Evolutionary conservation across 2,888 invertebrate genomes (phyloP), one percentile per base, ranked within the genome.

Genomic region (Lepidochrysops patricia): DNA sequence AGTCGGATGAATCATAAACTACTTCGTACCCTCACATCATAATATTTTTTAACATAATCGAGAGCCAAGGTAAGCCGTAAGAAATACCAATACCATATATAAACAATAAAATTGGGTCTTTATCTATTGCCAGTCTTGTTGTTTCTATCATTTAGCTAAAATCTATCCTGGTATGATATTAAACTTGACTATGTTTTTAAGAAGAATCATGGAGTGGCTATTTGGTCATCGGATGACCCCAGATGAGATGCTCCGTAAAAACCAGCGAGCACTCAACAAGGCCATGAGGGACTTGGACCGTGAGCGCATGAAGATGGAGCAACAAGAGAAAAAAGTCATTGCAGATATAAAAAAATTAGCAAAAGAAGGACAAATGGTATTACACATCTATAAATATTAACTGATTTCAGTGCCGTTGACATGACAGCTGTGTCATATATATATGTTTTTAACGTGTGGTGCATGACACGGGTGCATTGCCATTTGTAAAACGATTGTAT

Each of bases 341-440:
- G 93, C 93, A 0, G 99, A 99, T 77, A 99, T 99, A 65, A 99
- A 99, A 81, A 99, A 98, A 88, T 94, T 99, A 86, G 99, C 99
- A 0, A 99, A 99, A 78, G 97, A 98, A 75, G 98, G 98, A 12
- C 99, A 99, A 90, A 99, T 99, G 98, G 97, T 97, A 79, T n/a
- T n/a, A n/a, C n/a, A n/a, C n/a, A n/a, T n/a, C n/a, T n/a, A n/a
- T n/a, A n/a, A n/a, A n/a, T n/a, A n/a, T n/a, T n/a, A n/a, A n/a
- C n/a, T n/a, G n/a, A n/a, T n/a, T n/a, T n/a, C n/a, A n/a, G n/a
- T n/a, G n/a, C n/a, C n/a, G n/a, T n/a, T n/a, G n/a, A n/a, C n/a
- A n/a, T n/a, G n/a, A n/a, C n/a, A n/a, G n/a, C n/a, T n/a, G n/a
- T n/a, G n/a, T n/a, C n/a, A n/a, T n/a, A n/a, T n/a, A n/a, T n/a